A percentile compares a stretch with the other conserved stretches of the same genome.
Conservation (phyloP, 2,113 vertebrate genomes). For the Crypturellus undulatus region DNA sequence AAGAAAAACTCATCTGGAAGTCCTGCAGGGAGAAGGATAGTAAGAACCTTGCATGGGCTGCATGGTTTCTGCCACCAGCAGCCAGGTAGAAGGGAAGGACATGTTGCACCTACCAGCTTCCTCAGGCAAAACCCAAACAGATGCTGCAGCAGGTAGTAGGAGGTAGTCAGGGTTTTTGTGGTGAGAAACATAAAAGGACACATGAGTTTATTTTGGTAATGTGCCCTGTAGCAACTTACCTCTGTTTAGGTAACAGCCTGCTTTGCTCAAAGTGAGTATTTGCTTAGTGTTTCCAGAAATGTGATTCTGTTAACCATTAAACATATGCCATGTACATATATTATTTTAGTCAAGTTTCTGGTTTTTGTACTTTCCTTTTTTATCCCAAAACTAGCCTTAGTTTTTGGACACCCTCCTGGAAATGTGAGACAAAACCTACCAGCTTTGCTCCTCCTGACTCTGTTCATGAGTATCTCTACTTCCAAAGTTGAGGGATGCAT, state of each 20-base stretch:
- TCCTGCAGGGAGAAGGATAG: too few relatives aligned
- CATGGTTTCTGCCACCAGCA: not conserved
- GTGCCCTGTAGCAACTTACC: not conserved
- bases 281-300: not conserved
- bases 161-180: too few relatives aligned
- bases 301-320: not conserved
- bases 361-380: not conserved
- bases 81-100: not conserved
- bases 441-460: not conserved
- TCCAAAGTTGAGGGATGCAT: not conserved
- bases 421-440: not conserved
- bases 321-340: not conserved
- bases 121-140: not conserved
- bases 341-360: not conserved
- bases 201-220: not conserved
- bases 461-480: not conserved
- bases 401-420: not conserved
- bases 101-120: not conserved
- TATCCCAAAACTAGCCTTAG: not conserved
- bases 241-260: not conserved
- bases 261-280: not conserved
- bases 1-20: too few relatives aligned
- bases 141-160: not conserved
- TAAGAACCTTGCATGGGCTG: not conserved
- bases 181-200: not conserved